Evolutionary conservation across 1,140 invertebrate species (phyloP).

Genomic region (Proales similis): DNA sequence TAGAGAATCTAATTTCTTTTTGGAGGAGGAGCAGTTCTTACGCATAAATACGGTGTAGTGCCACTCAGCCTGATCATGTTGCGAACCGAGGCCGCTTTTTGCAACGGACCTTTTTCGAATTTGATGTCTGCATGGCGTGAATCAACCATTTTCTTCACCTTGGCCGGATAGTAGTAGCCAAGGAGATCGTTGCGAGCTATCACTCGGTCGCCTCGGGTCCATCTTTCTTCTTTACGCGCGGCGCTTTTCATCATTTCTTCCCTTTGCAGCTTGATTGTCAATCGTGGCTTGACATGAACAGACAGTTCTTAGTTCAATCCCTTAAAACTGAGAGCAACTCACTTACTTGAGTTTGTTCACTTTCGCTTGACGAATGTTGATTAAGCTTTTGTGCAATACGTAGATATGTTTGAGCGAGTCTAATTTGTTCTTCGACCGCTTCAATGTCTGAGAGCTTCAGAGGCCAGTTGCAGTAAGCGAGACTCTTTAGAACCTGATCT

Average conservation of each 20-base stretch:
- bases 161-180: conserved; percentile 11
- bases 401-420: not conserved
- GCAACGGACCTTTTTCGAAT: not conserved
- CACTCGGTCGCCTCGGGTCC: not conserved
- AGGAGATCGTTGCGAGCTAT: not conserved
- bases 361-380: too few relatives aligned
- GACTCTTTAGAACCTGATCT: conserved; percentile 1
- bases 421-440: conserved; percentile 12
- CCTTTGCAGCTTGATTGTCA: too few relatives aligned
- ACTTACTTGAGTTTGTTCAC: too few relatives aligned
- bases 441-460: conserved; percentile 26
- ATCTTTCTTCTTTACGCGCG: not conserved
- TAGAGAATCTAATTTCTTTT: not conserved
- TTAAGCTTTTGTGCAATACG: not conserved
- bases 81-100: not conserved
- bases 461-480: conserved; percentile 28
- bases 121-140: conserved; percentile 18
- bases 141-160: conserved; percentile 9
- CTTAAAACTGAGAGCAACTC: too few relatives aligned
- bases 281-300: too few relatives aligned
- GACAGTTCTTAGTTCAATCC: too few relatives aligned
- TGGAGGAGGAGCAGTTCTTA: not conserved
- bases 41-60: conserved; percentile 6
- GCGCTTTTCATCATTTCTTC: not conserved
- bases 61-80: conserved; percentile 21